A percentile compares a stretch with the other conserved stretches of the same genome.
Evolutionary conservation across 2,797 vertebrate species (phyloP).

Genomic region (Acanthurus tractus): DNA sequence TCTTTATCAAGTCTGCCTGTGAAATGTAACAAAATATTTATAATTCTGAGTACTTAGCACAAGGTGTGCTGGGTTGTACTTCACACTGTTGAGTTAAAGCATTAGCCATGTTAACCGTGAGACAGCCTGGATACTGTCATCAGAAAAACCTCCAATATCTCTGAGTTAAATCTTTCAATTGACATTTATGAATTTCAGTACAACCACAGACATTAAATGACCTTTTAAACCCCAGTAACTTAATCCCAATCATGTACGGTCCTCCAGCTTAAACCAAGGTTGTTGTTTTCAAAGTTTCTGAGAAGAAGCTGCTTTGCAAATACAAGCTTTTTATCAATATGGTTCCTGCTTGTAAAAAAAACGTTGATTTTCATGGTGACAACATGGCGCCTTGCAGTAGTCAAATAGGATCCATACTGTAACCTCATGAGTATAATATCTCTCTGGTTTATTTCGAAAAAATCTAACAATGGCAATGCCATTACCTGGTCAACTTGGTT

Average conservation of each 20-base stretch:
- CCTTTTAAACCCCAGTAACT: background rate
- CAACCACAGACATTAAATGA: background rate
- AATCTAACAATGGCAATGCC: background rate
- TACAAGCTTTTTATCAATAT: background rate
- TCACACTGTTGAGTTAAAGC: slow-evolving; percentile 24
- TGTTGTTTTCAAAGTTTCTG: background rate
- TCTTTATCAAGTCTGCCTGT: slow-evolving; percentile 87
- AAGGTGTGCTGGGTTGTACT: slow-evolving; percentile 7
- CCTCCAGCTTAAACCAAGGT: background rate
- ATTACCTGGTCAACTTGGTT: slow-evolving; percentile 92
- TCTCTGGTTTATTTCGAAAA: slow-evolving; percentile 6
- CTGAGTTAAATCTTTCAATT: slow-evolving; percentile 3
- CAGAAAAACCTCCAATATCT: background rate
- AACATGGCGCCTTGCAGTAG: background rate
- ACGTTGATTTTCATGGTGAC: background rate
- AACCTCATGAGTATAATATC: background rate
- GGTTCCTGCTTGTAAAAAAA: slow-evolving; percentile 15
- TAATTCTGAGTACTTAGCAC: slow-evolving; percentile 38
- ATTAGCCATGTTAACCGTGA: slow-evolving; percentile 12
- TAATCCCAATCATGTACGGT: background rate
- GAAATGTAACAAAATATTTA: slow-evolving; percentile 81
- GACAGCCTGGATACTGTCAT: background rate
- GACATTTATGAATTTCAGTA: background rate
- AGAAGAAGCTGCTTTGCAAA: background rate
- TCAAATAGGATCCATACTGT: background rate